Conservation (phyloP, 2,888 invertebrate species). For the Drosophila picticornis region DNA sequence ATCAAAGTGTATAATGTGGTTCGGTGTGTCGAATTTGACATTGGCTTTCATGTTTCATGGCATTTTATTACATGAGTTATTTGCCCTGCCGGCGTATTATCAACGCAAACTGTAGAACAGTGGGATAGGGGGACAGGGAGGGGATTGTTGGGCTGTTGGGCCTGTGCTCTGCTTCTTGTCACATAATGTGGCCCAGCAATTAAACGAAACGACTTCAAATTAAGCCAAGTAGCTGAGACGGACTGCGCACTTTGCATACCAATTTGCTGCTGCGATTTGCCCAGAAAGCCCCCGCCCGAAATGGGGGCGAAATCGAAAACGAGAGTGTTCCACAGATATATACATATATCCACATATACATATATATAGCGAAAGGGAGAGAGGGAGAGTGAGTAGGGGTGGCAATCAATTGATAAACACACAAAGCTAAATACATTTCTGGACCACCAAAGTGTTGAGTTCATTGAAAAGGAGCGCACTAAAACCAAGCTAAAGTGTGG, state of each 20-base stretch:
- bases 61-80: conserved; percentile 67
- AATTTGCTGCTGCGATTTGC: conserved; percentile 67
- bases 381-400: not conserved
- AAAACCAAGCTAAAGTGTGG: conserved; percentile 20
- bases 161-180: conserved; percentile 72
- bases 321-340: conserved; percentile 42
- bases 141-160: conserved; percentile 20
- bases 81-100: conserved; percentile 56
- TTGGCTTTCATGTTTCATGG: conserved; percentile 47
- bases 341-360: not conserved
- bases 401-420: not conserved
- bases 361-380: not conserved
- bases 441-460: conserved; percentile 32
- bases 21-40: conserved; percentile 11
- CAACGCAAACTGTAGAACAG: conserved; percentile 28
- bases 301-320: conserved; percentile 65
- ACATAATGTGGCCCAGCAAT: conserved; percentile 80
- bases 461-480: conserved; percentile 1
- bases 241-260: conserved; percentile 74
- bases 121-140: not conserved
- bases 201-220: conserved; percentile 79
- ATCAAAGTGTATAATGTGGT: conserved; percentile 18
- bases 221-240: conserved; percentile 74
- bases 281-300: conserved; percentile 26
- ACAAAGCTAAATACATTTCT: not conserved